Evolutionary conservation across 2,888 invertebrate genomes (phyloP).

Genomic region (Rhyacophila evoluta): DNA sequence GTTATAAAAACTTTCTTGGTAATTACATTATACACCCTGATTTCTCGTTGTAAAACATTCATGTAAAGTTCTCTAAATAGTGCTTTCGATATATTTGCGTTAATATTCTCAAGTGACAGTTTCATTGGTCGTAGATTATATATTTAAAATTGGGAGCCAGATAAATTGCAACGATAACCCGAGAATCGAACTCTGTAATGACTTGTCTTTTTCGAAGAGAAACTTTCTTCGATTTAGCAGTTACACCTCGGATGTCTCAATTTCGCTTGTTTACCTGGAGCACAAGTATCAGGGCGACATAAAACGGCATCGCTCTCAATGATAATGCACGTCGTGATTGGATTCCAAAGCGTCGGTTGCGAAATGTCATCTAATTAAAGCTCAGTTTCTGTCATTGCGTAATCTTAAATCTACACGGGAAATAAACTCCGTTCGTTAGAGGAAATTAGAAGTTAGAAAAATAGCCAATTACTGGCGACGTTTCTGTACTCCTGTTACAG

Average conservation of each 20-base stretch:
- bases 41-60: too few species aligned
- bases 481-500: not conserved
- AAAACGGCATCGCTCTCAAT: conserved; percentile 46
- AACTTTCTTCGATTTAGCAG: too few species aligned
- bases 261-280: conserved; percentile 32
- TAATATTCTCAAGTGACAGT: too few species aligned
- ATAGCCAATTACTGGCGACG: conserved; percentile 49
- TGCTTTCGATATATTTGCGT: too few species aligned
- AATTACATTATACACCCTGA: too few species aligned
- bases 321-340: conserved; percentile 52
- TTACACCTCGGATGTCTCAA: conserved; percentile 46
- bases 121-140: not conserved
- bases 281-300: conserved; percentile 44
- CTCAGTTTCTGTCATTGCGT: conserved; percentile 37
- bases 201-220: too few species aligned
- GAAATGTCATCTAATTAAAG: conserved; percentile 55
- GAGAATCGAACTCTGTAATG: too few species aligned
- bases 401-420: conserved; percentile 49
- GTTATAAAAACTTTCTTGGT: too few species aligned
- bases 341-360: conserved; percentile 45
- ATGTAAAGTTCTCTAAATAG: too few species aligned
- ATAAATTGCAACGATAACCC: not conserved
- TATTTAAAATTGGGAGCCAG: not conserved
- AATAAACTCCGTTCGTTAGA: conserved; percentile 50
- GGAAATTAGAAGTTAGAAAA: conserved; percentile 52